phyloP scores from a whole-genome alignment of 2,113 vertebrate genomes.

The Urocynchramus pylzowi region DNA sequence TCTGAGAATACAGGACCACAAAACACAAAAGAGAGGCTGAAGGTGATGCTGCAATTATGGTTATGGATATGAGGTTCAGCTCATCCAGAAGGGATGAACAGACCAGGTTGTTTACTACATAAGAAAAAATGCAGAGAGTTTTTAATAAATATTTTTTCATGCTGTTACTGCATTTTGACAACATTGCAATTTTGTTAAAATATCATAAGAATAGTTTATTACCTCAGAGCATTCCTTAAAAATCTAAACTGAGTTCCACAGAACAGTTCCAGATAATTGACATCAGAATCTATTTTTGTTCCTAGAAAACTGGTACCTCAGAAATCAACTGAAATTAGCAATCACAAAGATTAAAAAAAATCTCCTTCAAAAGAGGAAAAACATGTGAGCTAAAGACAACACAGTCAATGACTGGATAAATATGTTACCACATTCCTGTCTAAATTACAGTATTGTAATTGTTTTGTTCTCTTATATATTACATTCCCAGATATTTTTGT shows the following conservation, averaged over 20 bases:
- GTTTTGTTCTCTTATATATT: not conserved
- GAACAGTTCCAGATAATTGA: not conserved
- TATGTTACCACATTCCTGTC: not conserved
- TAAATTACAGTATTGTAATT: not conserved
- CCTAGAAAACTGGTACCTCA: not conserved
- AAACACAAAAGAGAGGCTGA: not conserved
- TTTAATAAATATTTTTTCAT: constrained; percentile 66
- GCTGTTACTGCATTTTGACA: constrained; percentile 26
- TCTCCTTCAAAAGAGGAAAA: not conserved
- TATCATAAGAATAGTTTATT: constrained; percentile 1
- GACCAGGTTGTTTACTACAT: constrained; percentile 27
- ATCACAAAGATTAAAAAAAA: not conserved
- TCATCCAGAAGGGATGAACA: not conserved
- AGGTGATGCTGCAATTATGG: not conserved
- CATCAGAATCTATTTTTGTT: not conserved
- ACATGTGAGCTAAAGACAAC: not conserved
- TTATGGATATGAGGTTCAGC: not conserved
- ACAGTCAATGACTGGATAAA: not conserved
- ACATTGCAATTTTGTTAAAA: not conserved
- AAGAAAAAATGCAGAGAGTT: constrained; percentile 55
- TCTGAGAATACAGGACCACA: not conserved
- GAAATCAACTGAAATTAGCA: not conserved
- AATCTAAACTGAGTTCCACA: not conserved
- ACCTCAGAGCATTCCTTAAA: not conserved
- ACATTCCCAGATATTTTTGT: not conserved